These are phyloP conservation scores for Cantharis rustica DNA, from an alignment of 2,888 invertebrate species.

Conservation along the genomic window DNA sequence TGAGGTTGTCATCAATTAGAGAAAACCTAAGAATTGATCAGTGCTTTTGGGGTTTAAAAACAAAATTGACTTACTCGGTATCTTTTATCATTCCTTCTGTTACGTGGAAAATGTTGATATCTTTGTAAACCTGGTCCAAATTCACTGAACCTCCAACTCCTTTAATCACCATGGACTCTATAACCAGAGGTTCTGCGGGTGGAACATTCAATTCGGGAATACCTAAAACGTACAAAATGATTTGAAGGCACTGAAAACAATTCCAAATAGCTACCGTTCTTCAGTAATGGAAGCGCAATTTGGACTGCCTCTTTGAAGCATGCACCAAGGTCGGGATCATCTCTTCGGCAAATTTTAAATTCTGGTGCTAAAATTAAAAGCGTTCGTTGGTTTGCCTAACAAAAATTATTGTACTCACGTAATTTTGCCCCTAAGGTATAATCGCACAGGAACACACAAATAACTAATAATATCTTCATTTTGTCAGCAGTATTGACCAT, in stretches of 20 bases:
- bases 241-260: background rate
- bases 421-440: background rate
- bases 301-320: constrained; percentile 7
- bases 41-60: background rate
- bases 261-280: constrained; percentile 2
- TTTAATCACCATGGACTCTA: constrained; percentile 64
- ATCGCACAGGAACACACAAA: background rate
- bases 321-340: background rate
- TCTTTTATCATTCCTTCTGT: constrained; percentile 61
- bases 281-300: constrained; percentile 1
- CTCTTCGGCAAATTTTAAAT: constrained; percentile 8
- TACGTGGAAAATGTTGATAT: constrained; percentile 66
- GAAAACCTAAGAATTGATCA: background rate
- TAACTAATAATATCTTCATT: background rate
- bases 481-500: background rate
- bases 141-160: constrained; percentile 59
- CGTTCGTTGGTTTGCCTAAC: background rate
- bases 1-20: background rate
- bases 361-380: constrained; percentile 6
- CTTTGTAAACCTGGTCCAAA: constrained; percentile 66
- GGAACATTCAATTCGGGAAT: background rate
- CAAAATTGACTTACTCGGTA: constrained; percentile 60
- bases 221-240: background rate
- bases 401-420: background rate
- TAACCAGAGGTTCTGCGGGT: constrained; percentile 61